Evolutionary conservation across 2,113 vertebrate species (phyloP), one percentile per base, ranked within the genome.

Genomic region (Shinisaurus crocodilurus): DNA sequence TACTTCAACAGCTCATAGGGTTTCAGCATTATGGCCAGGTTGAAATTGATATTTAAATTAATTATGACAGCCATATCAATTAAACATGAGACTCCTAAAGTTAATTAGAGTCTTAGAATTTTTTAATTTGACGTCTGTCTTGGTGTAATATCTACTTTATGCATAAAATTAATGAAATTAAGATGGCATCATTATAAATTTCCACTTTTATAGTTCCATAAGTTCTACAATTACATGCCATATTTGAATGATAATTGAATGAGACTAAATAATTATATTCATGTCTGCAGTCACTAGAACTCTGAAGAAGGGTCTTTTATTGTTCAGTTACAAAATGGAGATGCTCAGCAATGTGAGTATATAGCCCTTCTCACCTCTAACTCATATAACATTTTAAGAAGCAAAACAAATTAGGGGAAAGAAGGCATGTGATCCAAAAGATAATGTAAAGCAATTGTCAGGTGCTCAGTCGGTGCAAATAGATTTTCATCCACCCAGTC

Each of bases 141-240:
- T 95, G 89, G 93, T 95, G 69, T 95, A 97, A 96, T 97, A 97
- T 96, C 96, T 96, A 93, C 96, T 97, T 97, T 97, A 97, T 96
- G 95, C 95, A 96, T 97, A 97, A 97, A 97, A 98, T 97, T 98
- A 97, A 98, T 98, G 97, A 97, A 97, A 98, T 97, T 98, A 97
- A 97, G 95, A 91, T 92, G 95, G 95, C 95, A 96, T 97, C 96
- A 96, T 97, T 97, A 97, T 96, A 97, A 97, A 97, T 97, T 97
- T 98, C 96, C 97, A 97, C 95, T 97, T 97, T 95, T 94, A 97
- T 96, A 97, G 96, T 96, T 97, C 95, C 87, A 2, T 97, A 97
- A 96, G 90, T 97, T 98, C 96, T 90, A 96, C 95, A 97, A 97
- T 97, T 97, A 97, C 93, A 97, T 96, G 96, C 96, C 93, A 92